phyloP scores from a whole-genome alignment of 2,888 invertebrate species.

The Crossocerus cetratus region DNA sequence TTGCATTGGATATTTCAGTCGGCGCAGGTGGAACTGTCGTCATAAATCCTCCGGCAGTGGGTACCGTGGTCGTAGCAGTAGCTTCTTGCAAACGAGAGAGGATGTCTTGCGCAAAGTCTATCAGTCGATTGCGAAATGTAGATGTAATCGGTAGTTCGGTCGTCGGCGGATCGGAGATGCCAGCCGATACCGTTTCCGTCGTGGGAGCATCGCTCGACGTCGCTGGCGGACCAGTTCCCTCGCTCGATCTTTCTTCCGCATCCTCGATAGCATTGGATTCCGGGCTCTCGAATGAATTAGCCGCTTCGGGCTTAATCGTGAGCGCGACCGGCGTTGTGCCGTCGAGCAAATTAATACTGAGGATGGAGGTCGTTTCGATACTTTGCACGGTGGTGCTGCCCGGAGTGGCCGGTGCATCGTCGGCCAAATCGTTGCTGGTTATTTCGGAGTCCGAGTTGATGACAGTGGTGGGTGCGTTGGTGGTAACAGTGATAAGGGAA shows the following conservation, averaged over 20 bases:
- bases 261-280: conserved; percentile 45
- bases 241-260: conserved; percentile 22
- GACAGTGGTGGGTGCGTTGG: conserved; percentile 5
- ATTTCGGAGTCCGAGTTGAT: neutral
- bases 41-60: conserved; percentile 7
- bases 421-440: neutral
- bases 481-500: conserved; percentile 1
- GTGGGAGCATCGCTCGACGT: conserved; percentile 26
- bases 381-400: neutral
- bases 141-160: conserved; percentile 30
- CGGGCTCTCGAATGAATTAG: conserved; percentile 20
- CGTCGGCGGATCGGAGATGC: conserved; percentile 29
- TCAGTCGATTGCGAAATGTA: conserved; percentile 41
- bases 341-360: conserved; percentile 1
- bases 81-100: conserved; percentile 38
- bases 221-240: conserved; percentile 10
- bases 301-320: neutral
- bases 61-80: conserved; percentile 2
- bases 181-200: conserved; percentile 34
- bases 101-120: conserved; percentile 54
- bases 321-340: neutral
- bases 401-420: neutral
- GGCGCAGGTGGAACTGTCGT: neutral
- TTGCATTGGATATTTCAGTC: conserved; percentile 40
- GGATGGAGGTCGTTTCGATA: conserved; percentile 1